Percentiles rank a stretch among this genome's conserved stretches.
These are phyloP conservation scores for Solenodon paradoxus DNA, from an alignment of 2,113 vertebrate genomes.

Conservation along the genomic window DNA sequence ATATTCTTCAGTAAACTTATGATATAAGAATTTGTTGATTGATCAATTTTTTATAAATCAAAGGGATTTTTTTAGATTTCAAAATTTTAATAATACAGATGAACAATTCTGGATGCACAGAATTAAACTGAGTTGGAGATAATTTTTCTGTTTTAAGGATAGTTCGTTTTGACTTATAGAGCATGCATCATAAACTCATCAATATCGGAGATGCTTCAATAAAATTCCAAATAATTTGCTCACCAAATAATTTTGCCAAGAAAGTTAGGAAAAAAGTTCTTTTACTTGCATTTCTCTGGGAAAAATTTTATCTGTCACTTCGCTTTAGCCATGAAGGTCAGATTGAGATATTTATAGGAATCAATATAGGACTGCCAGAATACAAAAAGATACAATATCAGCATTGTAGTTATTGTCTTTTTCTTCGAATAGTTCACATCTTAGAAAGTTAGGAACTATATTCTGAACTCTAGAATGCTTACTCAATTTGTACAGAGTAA, in stretches of 20 bases:
- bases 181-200: not conserved
- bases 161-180: not conserved
- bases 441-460: constrained; percentile 13
- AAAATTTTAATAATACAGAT: not conserved
- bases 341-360: constrained; percentile 12
- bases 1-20: not conserved
- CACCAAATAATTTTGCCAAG: not conserved
- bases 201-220: not conserved
- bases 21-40: not conserved
- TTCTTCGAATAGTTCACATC: constrained; percentile 47
- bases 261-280: not conserved
- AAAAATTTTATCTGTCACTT: not conserved
- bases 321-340: not conserved
- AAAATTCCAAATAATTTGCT: constrained; percentile 14
- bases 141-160: not conserved
- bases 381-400: not conserved
- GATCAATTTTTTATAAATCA: not conserved
- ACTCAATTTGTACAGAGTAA: not conserved
- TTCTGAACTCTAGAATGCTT: not conserved
- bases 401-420: constrained; percentile 6
- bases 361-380: not conserved
- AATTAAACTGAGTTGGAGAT: not conserved
- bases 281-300: not conserved
- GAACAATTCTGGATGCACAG: not conserved
- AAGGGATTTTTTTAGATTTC: not conserved